Evolutionary conservation across 2,888 invertebrate species (phyloP).

Genomic region (Eremobia ochroleuca): DNA sequence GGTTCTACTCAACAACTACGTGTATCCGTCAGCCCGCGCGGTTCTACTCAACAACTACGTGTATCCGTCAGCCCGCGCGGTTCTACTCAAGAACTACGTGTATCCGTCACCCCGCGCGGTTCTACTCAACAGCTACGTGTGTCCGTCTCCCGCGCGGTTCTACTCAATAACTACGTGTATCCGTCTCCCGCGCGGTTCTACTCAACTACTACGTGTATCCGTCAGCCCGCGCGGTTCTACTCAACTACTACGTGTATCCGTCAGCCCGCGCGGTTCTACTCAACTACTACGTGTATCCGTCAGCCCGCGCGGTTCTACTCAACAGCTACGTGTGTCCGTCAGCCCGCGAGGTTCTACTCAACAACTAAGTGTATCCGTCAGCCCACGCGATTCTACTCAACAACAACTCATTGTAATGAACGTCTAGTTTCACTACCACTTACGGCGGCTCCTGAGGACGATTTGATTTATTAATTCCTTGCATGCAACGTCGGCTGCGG

Average conservation of each 20-base stretch:
- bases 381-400: not conserved
- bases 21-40: not conserved
- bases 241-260: not conserved
- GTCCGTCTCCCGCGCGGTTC: too few species aligned
- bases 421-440: not conserved
- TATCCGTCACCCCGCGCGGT: too few species aligned
- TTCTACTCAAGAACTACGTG: too few species aligned
- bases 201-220: too few species aligned
- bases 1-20: too few species aligned
- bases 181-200: not conserved
- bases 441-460: not conserved
- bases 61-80: not conserved
- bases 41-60: too few species aligned
- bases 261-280: not conserved
- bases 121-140: not conserved
- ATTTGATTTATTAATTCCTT: conserved; percentile 1
- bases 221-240: not conserved
- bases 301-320: too few species aligned
- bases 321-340: too few species aligned
- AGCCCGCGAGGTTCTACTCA: not conserved
- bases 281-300: not conserved
- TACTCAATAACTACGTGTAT: too few species aligned
- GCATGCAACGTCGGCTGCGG: not conserved
- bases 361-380: too few species aligned
- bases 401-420: not conserved